Evolutionary conservation across 2,113 vertebrate genomes (phyloP).

Genomic region (Thermophis baileyi): DNA sequence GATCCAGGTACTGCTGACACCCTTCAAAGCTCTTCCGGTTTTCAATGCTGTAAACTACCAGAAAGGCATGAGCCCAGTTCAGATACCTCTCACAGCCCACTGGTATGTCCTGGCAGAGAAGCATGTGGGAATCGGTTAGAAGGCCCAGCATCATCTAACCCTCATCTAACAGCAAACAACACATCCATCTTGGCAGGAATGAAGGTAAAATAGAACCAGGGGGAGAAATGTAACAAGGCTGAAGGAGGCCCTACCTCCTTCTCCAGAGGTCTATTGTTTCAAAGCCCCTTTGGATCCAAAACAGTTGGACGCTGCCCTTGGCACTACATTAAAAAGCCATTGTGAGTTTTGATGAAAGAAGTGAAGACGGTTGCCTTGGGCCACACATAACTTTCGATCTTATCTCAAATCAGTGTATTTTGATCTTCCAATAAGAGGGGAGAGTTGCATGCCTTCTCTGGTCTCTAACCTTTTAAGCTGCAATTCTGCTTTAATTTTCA

Average conservation of each 20-base stretch:
- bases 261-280: constrained; percentile 38
- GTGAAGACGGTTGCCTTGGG: not conserved
- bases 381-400: not conserved
- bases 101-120: constrained; percentile 72
- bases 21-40: constrained; percentile 78
- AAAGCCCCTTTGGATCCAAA: constrained; percentile 26
- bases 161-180: not conserved
- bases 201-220: not conserved
- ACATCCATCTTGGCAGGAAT: no score
- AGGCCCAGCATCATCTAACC: not conserved
- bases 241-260: not conserved
- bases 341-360: constrained; percentile 10
- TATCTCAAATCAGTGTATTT: not conserved
- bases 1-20: constrained; percentile 79
- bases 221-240: not conserved
- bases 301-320: constrained; percentile 35
- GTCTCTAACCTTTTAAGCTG: not conserved
- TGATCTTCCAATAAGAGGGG: not conserved
- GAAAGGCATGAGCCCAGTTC: constrained; percentile 81
- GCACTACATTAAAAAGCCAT: constrained; percentile 50
- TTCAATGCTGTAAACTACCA: constrained; percentile 87
- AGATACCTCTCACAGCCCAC: constrained; percentile 84
- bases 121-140: not conserved
- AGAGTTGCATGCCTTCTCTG: not conserved
- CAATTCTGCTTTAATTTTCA: not conserved